Base-by-base conservation (phyloP, 2,113 vertebrate genomes). In the Cynoglossus semilaevis region DNA sequence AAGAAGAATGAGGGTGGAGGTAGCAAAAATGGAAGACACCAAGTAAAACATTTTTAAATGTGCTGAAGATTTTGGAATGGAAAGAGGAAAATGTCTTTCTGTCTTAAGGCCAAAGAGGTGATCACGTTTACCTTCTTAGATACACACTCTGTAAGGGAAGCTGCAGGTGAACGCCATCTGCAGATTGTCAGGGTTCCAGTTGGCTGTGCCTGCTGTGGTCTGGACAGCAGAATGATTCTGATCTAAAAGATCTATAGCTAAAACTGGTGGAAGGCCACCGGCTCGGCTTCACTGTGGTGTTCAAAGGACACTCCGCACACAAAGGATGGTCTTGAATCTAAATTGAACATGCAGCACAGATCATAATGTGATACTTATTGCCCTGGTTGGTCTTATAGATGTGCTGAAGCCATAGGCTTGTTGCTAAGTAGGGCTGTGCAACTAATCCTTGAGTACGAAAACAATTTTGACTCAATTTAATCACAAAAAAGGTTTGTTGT, bases 211-310 rank as follows among this genome's bases (percentile, higher is more conserved):
- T 70, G 73, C 82, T 78, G 65, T 40, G 72, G 74, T 77, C 78
- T 85, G 76, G 85, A 80, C 74, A 76, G 77, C n/a, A 73, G 81
- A 87, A 88, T 87, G 76, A 87, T 83, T 78, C 62, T 77, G 78
- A 86, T 87, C 77, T 79, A 67, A 63, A 57, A 67, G 77, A 87
- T 87, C 85, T 82, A 87, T 86, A 78, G 58, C 59, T 52, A 62
- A 63, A 68, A 53, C 58, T 51, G 45, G 63, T 61, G 74, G 81
- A 85, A 61, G 58, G 74, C 22, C 55, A 72, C 60, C 29, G 11
- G 74, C 67, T 63, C 5, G 63, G 67, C 79, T 76, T 50, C 44
- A 36, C 63, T 69, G 70, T 41, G 1, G 55, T 71, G 51, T 63
- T 70, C 60, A 84, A 22, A 65, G 58, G 8, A 0, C 42, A 42